phyloP scores from a whole-genome alignment of 2,113 vertebrate species.

The Hypomesus transpacificus region DNA sequence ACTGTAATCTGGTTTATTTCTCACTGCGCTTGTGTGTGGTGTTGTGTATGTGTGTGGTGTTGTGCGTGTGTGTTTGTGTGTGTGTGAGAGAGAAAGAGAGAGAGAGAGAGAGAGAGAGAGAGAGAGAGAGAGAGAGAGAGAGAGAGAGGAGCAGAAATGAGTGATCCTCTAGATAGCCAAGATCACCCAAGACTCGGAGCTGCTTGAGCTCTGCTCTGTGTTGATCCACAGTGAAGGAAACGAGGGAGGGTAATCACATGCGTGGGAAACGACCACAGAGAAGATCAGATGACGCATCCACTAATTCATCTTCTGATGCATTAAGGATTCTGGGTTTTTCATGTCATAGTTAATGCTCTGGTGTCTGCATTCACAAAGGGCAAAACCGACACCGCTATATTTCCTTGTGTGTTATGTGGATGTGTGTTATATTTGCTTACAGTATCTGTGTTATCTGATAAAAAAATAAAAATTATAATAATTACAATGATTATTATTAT shows the following conservation, averaged over 20 bases:
- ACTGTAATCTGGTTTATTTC: slow-evolving; percentile 82
- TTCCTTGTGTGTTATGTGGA: neutral
- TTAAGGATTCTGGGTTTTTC: slow-evolving; percentile 38
- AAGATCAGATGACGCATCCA: slow-evolving; percentile 49
- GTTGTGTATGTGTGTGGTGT: slow-evolving; percentile 33
- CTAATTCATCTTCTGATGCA: slow-evolving; percentile 56
- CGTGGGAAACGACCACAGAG: slow-evolving; percentile 48
- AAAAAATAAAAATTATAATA: too few relatives aligned
- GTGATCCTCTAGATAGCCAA: neutral
- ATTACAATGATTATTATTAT: too few relatives aligned
- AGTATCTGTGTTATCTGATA: neutral
- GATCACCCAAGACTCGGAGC: neutral
- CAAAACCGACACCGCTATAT: slow-evolving; percentile 33
- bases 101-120: neutral
- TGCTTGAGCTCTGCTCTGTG: neutral
- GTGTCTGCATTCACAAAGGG: slow-evolving; percentile 36
- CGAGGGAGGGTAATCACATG: slow-evolving; percentile 19
- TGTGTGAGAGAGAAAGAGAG: neutral
- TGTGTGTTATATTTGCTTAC: neutral
- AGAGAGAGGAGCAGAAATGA: neutral
- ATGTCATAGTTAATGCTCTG: slow-evolving; percentile 57
- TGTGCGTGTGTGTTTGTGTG: slow-evolving; percentile 13
- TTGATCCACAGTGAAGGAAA: slow-evolving; percentile 1
- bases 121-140: neutral
- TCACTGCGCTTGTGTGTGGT: slow-evolving; percentile 18